Evolutionary conservation across 2,113 vertebrate genomes (phyloP), one percentile per base, ranked within the genome.

Genomic region (Scophthalmus maximus): DNA sequence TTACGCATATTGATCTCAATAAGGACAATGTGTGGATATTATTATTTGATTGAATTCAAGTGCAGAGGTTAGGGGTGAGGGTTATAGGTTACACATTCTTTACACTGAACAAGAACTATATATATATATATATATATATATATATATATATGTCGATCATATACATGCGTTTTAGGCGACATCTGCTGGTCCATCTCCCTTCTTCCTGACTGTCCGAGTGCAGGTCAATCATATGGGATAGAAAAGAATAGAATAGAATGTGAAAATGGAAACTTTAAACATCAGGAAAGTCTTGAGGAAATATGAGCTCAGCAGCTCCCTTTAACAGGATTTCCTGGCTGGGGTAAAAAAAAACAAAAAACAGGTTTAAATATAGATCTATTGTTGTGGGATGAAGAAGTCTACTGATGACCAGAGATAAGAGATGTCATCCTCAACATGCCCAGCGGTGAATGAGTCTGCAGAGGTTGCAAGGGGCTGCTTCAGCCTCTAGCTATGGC

Each of bases 161-260:
- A 23, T 18, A 0, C 17, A 9, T 3, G 52, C 11, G 64, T 70
- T 86, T 81, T 29, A 68, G 59, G 83, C 83, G 88, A 86, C 88
- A 79, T 53, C 88, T 91, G 63, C 84, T 87, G 87, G 87, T 40
- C 18, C 1, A 22, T 20, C 3, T 18, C 4, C 1, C 11, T 26
- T 0, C 56, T 27, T 62, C 11, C n/a, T 58, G 30, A 73, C 38
- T 47, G 22, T 0, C 8, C 11, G 25, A 14, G 23, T 32, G 15
- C n/a, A n/a, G 3, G n/a, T 2, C 14, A 36, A 40, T 40, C 36
- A 40, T 17, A 40, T 40, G 12, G 6, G 17, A 40, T 40, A 40
- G 36, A 17, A 4, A 5, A 40, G 12, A 40, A 36, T 36, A 3
- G 8, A 53, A 29, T 30, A 30, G 14, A 14, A 29, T 18, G n/a